Evolutionary conservation across 2,113 vertebrate genomes (phyloP), one percentile per base, ranked within the genome.

Genomic region (Anarrhichthys ocellatus): DNA sequence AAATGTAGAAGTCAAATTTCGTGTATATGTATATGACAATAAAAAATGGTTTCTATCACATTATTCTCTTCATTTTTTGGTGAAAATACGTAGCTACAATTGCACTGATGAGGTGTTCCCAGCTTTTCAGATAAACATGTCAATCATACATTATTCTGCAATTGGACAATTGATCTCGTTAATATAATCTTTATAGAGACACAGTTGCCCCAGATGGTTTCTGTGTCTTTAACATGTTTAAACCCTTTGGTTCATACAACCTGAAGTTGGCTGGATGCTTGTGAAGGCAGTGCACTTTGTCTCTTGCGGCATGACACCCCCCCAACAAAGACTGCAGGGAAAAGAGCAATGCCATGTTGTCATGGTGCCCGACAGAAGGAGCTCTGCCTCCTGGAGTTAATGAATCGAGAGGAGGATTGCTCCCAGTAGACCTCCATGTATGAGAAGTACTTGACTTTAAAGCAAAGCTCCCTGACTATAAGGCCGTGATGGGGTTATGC

Each of bases 301-400:
- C 69, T 88, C 83, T 76, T 62, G 80, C 44, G 54, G 80, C 69
- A 78, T 82, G 80, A 90, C 85, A 81, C 78, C 78, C 71, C 81
- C 29, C 73, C 56, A 52, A 54, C 69, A 69, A 84, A 86, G 68
- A 66, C 88, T 81, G 27, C 72, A 64, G 78, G 80, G 83, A 87
- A 90, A 89, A 82, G 81, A 93, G 91, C 88, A 85, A 84, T 76
- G 81, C 84, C 76, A 85, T 90, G 93, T 94, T 91, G 91, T 93
- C 93, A 93, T 93, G 92, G 91, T 84, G 86, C 90, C 88, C 82
- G 64, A 78, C 78, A 88, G 87, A 89, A 90, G 87, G 76, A 90
- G 84, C 84, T 80, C 77, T 87, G 89, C 83, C 89, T 91, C 87
- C 82, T 84, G 87, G 80, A 89, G 87, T 88, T 91, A 90, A 91